Evolutionary conservation across 2,113 vertebrate genomes (phyloP).

Genomic region (Nerophis lumbriciformis): DNA sequence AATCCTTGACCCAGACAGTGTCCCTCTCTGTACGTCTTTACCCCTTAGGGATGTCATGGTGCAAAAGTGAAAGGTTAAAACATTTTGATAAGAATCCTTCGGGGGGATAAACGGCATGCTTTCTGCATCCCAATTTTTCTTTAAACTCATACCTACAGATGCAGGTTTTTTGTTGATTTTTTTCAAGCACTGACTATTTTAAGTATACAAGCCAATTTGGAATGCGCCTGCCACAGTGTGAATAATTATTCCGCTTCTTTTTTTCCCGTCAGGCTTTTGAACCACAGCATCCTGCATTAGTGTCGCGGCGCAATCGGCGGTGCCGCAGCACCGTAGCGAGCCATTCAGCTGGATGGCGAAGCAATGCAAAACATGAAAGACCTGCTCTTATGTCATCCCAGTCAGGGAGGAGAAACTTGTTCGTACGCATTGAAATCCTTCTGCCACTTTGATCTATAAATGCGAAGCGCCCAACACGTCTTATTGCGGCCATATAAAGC

Average conservation of each 20-base stretch:
- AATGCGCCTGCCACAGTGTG: not conserved
- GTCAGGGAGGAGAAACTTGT: conserved; percentile 50
- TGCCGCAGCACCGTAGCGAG: conserved; percentile 1
- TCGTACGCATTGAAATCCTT: conserved; percentile 52
- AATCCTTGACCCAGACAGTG: conserved; percentile 35
- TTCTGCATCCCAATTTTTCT: not conserved
- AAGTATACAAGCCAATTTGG: not conserved
- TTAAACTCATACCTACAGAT: not conserved
- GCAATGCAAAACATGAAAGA: conserved; percentile 48
- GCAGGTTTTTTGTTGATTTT: not conserved
- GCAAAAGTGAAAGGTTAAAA: conserved; percentile 21
- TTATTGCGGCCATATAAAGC: conserved; percentile 50
- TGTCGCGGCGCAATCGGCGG: conserved; percentile 9
- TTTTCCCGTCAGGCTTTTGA: conserved; percentile 11
- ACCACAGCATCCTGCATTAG: not conserved
- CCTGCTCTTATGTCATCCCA: conserved; percentile 53
- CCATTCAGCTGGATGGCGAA: conserved; percentile 5
- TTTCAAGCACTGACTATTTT: not conserved
- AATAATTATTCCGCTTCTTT: conserved; percentile 5
- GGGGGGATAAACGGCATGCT: not conserved
- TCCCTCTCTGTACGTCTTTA: conserved; percentile 17
- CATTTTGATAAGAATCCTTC: not conserved
- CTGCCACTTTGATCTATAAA: conserved; percentile 59
- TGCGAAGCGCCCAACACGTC: conserved; percentile 46
- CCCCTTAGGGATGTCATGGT: conserved; percentile 10